Base-by-base conservation (phyloP, 2,797 vertebrate species). In the Euphonia xanthogaster region DNA sequence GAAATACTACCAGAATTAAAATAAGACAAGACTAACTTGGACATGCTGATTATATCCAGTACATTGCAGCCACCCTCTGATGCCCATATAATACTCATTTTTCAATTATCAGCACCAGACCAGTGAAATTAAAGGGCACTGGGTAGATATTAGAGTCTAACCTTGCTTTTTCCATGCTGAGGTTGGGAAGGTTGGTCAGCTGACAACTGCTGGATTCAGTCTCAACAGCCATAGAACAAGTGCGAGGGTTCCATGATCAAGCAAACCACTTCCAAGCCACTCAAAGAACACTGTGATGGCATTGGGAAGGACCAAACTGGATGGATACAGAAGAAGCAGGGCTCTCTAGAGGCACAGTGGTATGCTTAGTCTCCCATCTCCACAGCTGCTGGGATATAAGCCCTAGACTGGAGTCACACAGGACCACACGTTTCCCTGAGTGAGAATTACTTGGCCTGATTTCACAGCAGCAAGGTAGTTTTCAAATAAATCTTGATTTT, bases 1-100 rank as follows among this genome's bases (percentile, higher is more conserved):
- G 94, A 98, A 97, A 96, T 94, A 95, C 90, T 97, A 94, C 73
- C 58, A 88, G 95, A 93, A 96, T 96, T 96, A 91, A 96, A 96
- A 96, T 95, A 94, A 93, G 47, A 74, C n/a, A 35, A 88, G 66
- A 85, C 72, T 86, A 82, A 70, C 75, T 45, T 76, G 95, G 86
- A 83, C 62, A 47, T 50, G 65, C 73, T 95, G 90, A 96, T 92
- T 88, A 93, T 82, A 94, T 68, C 44, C 81, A 92, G n/a, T 28
- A 33, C 35, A 50, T 87, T 80, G 83, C 63, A 92, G 54, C 21
- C 76, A 70, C 55, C 40, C 63, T 86, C 85, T 89, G 24, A 75
- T 95, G 93, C 74, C 94, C 44, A 15, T 39, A 40, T 55, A 76
- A 92, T 94, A 71, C 14, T 79, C 2, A 51, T 89, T 90, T 95